Conservation (phyloP, 2,888 invertebrate species). For the Lymantria monacha region DNA sequence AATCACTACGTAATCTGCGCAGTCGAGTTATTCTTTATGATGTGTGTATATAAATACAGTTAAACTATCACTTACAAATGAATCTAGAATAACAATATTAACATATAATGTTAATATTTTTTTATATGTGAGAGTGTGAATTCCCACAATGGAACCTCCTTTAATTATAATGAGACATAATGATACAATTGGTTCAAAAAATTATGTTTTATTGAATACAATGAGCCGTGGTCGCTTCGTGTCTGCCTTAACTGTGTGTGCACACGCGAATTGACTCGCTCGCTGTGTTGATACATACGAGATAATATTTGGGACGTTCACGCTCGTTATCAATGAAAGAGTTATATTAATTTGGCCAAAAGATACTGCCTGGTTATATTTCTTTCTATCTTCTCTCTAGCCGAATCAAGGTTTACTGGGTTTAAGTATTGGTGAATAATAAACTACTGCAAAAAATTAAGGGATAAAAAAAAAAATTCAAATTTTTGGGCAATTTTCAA, state of each 20-base stretch:
- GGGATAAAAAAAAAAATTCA: too few species aligned
- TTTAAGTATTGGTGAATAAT: too few species aligned
- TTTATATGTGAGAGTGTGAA: constrained; percentile 60
- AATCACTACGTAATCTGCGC: too few species aligned
- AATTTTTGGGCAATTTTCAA: too few species aligned
- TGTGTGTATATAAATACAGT: constrained; percentile 2
- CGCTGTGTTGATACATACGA: constrained; percentile 7
- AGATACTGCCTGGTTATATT: too few species aligned
- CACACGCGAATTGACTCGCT: constrained; percentile 37
- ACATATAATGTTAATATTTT: constrained; percentile 60
- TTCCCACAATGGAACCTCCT: constrained; percentile 57
- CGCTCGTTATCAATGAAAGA: neutral
- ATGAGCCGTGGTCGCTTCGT: constrained; percentile 45
- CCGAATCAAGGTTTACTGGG: too few species aligned
- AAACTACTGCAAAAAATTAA: too few species aligned
- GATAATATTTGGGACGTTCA: neutral
- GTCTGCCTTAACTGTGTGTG: constrained; percentile 37
- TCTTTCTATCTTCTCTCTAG: too few species aligned
- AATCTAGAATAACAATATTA: constrained; percentile 55
- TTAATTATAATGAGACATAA: constrained; percentile 57
- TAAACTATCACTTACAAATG: constrained; percentile 31
- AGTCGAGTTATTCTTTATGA: too few species aligned
- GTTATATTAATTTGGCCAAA: too few species aligned
- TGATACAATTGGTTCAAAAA: constrained; percentile 49
- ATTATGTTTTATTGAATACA: constrained; percentile 53